Conservation (phyloP, 1,140 invertebrate species). For the Trachymyrmex septentrionalis region DNA sequence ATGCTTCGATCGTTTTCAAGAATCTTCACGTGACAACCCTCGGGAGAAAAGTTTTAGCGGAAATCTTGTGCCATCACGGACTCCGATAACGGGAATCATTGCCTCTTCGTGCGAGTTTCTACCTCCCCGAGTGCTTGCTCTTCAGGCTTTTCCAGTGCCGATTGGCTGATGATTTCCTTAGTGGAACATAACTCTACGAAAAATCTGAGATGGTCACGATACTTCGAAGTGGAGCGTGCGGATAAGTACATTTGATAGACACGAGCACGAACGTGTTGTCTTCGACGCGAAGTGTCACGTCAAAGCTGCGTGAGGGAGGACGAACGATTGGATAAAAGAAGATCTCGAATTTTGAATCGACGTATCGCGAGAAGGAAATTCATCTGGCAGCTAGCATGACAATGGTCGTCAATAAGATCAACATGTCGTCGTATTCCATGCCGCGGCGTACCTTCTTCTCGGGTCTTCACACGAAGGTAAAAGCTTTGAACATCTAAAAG, state of each 20-base stretch:
- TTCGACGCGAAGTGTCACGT: conserved; percentile 12
- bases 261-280: conserved; percentile 4
- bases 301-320: neutral
- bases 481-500: neutral
- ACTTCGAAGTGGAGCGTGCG: neutral
- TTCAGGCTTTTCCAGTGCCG: neutral
- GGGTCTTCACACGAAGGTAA: conserved; percentile 81
- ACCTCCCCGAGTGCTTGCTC: neutral
- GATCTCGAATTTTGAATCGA: conserved; percentile 21
- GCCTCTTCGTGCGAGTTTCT: neutral
- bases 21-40: neutral
- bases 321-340: conserved; percentile 14
- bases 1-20: neutral
- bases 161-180: conserved; percentile 1
- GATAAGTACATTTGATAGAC: conserved; percentile 40
- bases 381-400: conserved; percentile 78
- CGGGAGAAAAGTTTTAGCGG: neutral
- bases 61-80: neutral
- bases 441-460: conserved; percentile 80
- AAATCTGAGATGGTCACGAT: neutral
- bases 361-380: conserved; percentile 1
- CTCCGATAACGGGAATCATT: conserved; percentile 29
- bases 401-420: conserved; percentile 84
- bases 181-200: neutral
- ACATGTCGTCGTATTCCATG: conserved; percentile 82